Conservation (phyloP, 2,888 invertebrate genomes). For the Temnothorax rugatulus region DNA sequence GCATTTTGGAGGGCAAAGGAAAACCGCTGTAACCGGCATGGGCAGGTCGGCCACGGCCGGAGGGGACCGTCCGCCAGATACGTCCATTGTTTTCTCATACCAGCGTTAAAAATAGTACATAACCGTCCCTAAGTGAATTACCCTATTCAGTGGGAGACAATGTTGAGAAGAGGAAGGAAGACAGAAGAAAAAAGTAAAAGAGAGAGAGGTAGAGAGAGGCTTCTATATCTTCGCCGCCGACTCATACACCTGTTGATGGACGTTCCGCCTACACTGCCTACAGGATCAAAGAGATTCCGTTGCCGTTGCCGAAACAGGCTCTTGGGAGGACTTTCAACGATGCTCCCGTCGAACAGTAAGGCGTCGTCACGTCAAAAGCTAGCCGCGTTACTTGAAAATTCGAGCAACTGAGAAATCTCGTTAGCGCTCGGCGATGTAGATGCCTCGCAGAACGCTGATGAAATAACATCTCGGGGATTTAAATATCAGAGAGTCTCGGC, state of each 20-base stretch:
- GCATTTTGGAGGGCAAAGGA: slow-evolving; percentile 49
- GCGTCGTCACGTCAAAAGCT: slow-evolving; percentile 51
- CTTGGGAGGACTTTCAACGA: slow-evolving; percentile 52
- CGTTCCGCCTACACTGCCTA: slow-evolving; percentile 73
- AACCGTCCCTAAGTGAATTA: slow-evolving; percentile 66
- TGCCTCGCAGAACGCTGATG: slow-evolving; percentile 22
- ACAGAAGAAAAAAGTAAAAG: background rate
- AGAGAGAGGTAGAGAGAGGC: background rate
- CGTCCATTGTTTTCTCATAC: slow-evolving; percentile 68
- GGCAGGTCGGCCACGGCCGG: slow-evolving; percentile 1
- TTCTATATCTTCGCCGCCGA: slow-evolving; percentile 71
- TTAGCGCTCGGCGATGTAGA: slow-evolving; percentile 45
- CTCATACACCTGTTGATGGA: slow-evolving; percentile 84
- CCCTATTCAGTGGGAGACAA: slow-evolving; percentile 66
- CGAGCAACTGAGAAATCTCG: slow-evolving; percentile 58
- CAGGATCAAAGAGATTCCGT: slow-evolving; percentile 73
- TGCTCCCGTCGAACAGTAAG: slow-evolving; percentile 48
- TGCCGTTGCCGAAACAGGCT: slow-evolving; percentile 58
- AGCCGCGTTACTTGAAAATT: slow-evolving; percentile 64
- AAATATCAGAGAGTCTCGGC: slow-evolving; percentile 48
- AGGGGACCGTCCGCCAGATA: slow-evolving; percentile 14
- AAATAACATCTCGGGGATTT: slow-evolving; percentile 49
- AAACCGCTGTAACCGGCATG: slow-evolving; percentile 48
- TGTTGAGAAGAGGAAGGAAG: slow-evolving; percentile 23
- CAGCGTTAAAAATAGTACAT: slow-evolving; percentile 69